Base-by-base conservation (phyloP, 2,888 invertebrate species). In the Epinotia demarniana region DNA sequence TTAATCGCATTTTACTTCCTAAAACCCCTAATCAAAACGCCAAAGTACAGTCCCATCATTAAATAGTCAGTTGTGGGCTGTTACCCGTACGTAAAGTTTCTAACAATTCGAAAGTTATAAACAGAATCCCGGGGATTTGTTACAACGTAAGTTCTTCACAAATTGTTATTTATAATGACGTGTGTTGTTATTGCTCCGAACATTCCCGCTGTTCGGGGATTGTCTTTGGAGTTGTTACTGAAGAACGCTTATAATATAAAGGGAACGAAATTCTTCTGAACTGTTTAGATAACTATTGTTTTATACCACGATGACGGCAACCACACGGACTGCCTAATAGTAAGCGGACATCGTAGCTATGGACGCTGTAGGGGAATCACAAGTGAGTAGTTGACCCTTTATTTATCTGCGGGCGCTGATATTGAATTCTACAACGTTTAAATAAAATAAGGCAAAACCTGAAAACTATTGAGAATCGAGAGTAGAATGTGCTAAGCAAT, bases 151-250 rank as follows among this genome's bases (percentile, higher is more conserved):
- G 69, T 74, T 70, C 49, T 64, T 63, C 33, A 49, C 33, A 63
- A 70, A 61, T 73, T 73, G 73, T 68, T 74, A 74, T 74, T 68
- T 74, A 74, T 74, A 74, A 74, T 74, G 74, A 70, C 69, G 74
- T 70, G 62, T 62, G 74, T 70, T 74, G 74, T 74, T 74, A 74
- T 74, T 69, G 69, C 70, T 70, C 19, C 19, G 39, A 70, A 58
- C 33, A 53, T 62, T 64, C 69, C 49, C 63, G 55, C 43, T 62
- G 55, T 55, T 57, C 19, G 16, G 19, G 19, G 55, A 49, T 66
- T 12, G 53, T 53, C 11, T 53, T 23, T 66, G 18, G 53, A 66
- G 53, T 63, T 63, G 18, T 19, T 46, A 13, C 53, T n/a, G 53
- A 53, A 53, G 53, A 53, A 53, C 4, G 49, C 39, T 39, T 39